Percentiles rank a stretch among this genome's conserved stretches.
These are phyloP conservation scores for Pocillopora damicornis DNA, from an alignment of 64 coral and sea anemone species.

Conservation along the genomic window DNA sequence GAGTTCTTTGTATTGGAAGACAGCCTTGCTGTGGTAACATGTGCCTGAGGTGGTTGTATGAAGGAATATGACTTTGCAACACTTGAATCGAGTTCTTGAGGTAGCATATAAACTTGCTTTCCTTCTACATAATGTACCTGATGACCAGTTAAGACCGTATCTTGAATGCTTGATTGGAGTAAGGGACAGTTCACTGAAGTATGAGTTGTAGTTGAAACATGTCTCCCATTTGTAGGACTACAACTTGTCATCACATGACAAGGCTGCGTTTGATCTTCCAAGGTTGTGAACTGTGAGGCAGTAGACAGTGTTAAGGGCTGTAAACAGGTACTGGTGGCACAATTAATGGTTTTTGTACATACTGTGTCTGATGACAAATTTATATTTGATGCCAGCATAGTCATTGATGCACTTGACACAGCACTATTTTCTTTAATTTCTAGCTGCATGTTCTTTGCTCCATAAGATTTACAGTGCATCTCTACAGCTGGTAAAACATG, in stretches of 20 bases:
- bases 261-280: neutral
- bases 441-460: neutral
- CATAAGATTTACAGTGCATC: neutral
- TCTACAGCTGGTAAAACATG: constrained; percentile 14
- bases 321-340: neutral
- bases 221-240: neutral
- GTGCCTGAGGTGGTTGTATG: neutral
- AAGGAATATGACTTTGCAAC: neutral
- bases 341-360: neutral
- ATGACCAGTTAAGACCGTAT: constrained; percentile 13
- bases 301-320: neutral
- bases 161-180: constrained; percentile 1
- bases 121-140: neutral
- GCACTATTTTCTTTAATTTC: neutral
- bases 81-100: neutral
- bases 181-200: neutral
- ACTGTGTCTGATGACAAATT: neutral
- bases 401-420: neutral
- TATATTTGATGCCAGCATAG: neutral
- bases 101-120: constrained; percentile 13
- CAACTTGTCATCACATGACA: neutral
- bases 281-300: neutral
- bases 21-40: neutral
- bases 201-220: neutral
- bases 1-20: neutral